A percentile compares a stretch with the other conserved stretches of the same genome.
phyloP scores from a whole-genome alignment of 1,140 invertebrate genomes.

The Bicyclus anynana region DNA sequence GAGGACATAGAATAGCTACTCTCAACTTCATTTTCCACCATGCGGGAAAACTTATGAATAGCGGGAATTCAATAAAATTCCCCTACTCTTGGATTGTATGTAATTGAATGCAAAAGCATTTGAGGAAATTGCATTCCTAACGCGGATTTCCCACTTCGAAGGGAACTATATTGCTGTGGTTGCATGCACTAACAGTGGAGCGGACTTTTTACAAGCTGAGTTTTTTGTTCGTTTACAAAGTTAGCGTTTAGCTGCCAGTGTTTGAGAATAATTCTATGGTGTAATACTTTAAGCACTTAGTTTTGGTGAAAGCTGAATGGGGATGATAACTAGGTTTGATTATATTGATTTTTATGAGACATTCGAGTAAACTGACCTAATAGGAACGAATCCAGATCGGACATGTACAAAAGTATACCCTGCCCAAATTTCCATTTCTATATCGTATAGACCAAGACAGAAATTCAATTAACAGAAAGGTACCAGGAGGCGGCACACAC shows the following conservation, averaged over 20 bases:
- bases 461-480: constrained; percentile 5
- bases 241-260: background rate
- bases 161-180: constrained; percentile 13
- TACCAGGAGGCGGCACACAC: background rate
- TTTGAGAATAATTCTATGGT: background rate
- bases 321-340: too few species aligned
- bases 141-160: constrained; percentile 4
- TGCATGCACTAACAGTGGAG: background rate
- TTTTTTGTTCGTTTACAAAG: background rate
- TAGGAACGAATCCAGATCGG: too few species aligned
- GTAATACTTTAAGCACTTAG: too few species aligned
- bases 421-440: background rate
- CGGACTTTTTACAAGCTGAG: background rate
- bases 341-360: too few species aligned
- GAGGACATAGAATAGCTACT: background rate
- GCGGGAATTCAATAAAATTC: background rate
- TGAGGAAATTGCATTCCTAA: constrained; percentile 20
- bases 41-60: background rate
- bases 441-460: too few species aligned
- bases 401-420: too few species aligned
- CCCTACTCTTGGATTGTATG: constrained; percentile 1
- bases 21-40: background rate
- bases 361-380: too few species aligned
- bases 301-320: too few species aligned
- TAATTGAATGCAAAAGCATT: constrained; percentile 12